Evolutionary conservation across 2,113 vertebrate genomes (phyloP), one percentile per base, ranked within the genome.

Genomic region (Smithornis capensis): DNA sequence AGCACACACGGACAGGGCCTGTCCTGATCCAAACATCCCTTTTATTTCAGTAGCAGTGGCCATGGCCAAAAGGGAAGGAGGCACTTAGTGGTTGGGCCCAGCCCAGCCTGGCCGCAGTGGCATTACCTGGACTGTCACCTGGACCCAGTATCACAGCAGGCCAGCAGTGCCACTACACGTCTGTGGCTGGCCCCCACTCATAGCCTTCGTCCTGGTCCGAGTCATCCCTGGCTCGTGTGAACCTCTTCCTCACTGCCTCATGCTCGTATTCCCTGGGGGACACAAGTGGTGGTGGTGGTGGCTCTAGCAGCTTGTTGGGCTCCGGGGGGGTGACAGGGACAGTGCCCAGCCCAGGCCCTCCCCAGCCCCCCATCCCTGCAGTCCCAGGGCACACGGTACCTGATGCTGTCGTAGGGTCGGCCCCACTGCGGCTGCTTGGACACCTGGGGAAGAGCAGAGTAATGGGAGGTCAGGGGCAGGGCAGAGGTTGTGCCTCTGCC

Each of bases 151-250:
- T 10, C 3, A 1, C 6, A 11, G 38, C 47, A 71, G 70, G 31
- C 37, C 76, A 52, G 37, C 2, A 1, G 14, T 70, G 24, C 24
- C 6, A 3, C 96, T 98, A 99, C 44, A 99, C 98, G 16, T 99
- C 99, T 6, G 99, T 99, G 22, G 99, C 99, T 1, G 99, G 99
- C 16, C 99, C 99, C 99, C 99, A 99, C 87, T 98, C 98, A 0
- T 98, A 97, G 91, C 97, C 97, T 1, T 98, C 97, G 0, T 98
- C 98, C 7, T 98, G 94, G 0, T 99, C 98, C 0, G 99, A 99
- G 73, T 99, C 99, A 37, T 98, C 98, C 85, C 97, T 97, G 94
- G 99, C 99, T 53, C 96, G 98, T 2, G 98, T 98, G 84, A 99
- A 99, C 94, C 99, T 98, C 82, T 85, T 98, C 91, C 97, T 98